Evolutionary conservation across 92 coral and sea anemone species (phyloP).

Genomic region (Siderastrea radians): DNA sequence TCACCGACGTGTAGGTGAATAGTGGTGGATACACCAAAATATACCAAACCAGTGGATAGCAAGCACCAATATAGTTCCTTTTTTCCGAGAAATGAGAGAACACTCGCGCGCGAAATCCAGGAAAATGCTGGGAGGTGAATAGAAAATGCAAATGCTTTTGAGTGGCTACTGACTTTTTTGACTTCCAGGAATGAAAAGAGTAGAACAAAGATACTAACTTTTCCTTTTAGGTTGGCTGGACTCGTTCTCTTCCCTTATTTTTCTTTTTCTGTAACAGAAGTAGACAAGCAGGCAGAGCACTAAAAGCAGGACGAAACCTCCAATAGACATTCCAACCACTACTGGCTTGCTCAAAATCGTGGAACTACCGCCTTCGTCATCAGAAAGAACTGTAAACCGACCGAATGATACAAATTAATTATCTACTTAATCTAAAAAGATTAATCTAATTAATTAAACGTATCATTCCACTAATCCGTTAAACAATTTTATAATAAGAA

Average conservation of each 20-base stretch:
- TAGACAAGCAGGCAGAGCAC: background rate
- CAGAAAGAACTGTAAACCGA: background rate
- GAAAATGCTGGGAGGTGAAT: too few relatives aligned
- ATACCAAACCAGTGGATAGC: too few relatives aligned
- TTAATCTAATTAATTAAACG: too few relatives aligned
- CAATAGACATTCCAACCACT: slow-evolving; percentile 15
- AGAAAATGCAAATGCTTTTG: too few relatives aligned
- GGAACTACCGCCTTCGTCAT: background rate
- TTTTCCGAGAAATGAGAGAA: too few relatives aligned
- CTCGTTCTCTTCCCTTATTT: background rate
- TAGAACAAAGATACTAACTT: background rate
- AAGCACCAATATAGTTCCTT: too few relatives aligned
- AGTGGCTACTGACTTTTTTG: background rate
- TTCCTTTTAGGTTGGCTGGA: background rate
- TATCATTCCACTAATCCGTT: too few relatives aligned
- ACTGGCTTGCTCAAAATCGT: background rate
- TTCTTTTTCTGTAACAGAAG: background rate
- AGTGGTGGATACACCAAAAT: too few relatives aligned
- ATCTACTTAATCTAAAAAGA: background rate
- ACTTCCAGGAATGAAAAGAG: background rate
- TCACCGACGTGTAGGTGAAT: too few relatives aligned
- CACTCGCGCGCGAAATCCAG: too few relatives aligned
- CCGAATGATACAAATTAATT: background rate
- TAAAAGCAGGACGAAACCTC: background rate
- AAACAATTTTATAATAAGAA: too few relatives aligned